Evolutionary conservation across 2,888 invertebrate genomes (phyloP), one percentile per base, ranked within the genome.

Genomic region (Augiades crinisus): DNA sequence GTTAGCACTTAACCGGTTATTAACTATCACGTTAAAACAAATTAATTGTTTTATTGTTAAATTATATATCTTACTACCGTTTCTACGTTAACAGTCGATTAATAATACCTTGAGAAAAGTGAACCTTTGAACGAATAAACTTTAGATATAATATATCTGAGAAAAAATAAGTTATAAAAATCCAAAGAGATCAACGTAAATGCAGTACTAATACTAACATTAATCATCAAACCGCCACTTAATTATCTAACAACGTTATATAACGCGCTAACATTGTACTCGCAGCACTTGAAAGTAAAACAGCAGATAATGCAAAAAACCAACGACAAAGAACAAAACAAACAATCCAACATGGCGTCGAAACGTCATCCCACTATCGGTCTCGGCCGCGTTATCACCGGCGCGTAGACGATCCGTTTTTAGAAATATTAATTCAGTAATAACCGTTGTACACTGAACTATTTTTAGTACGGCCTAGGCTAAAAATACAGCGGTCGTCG

Each of bases 341-440:
- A 76, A 77, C 70, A 70, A 71, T 67, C 59, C 64, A 75, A 78
- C 54, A 76, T 72, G 78, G 72, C 78, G 69, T 55, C 57, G 57
- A 62, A 62, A 77, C 86, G 80, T 84, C 82, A 84, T 49, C 59
- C 58, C 67, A 68, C 75, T 81, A 85, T 84, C 85, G 77, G 76
- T 76, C 75, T 77, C 81, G 72, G 72, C 55, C 76, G 65, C 74
- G 84, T 86, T 87, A 87, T 87, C 87, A 83, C 60, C 67, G 59
- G 59, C 70, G 76, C 78, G 84, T 80, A 84, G 82, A 83, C 84
- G 81, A 78, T 87, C 88, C 85, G 77, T 89, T 88, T 89, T 89
- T 89, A 89, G 89, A 89, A 88, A 89, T 89, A 89, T 89, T 89
- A 89, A 88, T 88, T 86, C 87, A 84, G 85, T 88, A 84, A 89